phyloP scores from a whole-genome alignment of 2,797 vertebrate species.

The Heliangelus exortis region DNA sequence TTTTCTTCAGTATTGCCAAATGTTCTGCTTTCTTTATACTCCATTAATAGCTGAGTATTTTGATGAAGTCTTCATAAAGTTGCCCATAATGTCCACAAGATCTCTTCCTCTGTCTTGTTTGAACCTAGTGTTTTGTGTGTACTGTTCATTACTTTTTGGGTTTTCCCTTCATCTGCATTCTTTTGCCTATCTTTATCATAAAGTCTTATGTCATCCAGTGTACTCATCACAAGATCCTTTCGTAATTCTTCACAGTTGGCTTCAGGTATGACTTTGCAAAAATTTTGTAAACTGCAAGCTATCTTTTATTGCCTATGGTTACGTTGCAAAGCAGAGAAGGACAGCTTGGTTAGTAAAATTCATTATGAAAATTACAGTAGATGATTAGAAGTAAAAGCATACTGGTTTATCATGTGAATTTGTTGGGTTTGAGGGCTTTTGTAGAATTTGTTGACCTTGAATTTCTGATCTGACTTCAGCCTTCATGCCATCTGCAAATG shows the following conservation, averaged over 20 bases:
- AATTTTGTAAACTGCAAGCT: background rate
- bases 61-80: background rate
- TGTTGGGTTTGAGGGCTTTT: background rate
- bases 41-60: background rate
- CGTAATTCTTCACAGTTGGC: background rate
- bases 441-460: background rate
- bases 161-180: background rate
- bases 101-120: background rate
- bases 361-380: background rate
- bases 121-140: background rate
- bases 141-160: background rate
- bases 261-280: conserved; percentile 9
- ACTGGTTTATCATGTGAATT: background rate
- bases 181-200: background rate
- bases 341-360: background rate
- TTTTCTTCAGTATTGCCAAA: background rate
- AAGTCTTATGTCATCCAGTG: background rate
- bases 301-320: background rate
- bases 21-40: background rate
- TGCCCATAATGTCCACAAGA: background rate
- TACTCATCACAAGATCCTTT: background rate
- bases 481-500: background rate
- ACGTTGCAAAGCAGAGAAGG: background rate
- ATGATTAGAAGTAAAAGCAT: background rate
- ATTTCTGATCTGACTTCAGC: background rate